Base-by-base conservation (phyloP, 2,888 invertebrate genomes). In the Mayetiola destructor region DNA sequence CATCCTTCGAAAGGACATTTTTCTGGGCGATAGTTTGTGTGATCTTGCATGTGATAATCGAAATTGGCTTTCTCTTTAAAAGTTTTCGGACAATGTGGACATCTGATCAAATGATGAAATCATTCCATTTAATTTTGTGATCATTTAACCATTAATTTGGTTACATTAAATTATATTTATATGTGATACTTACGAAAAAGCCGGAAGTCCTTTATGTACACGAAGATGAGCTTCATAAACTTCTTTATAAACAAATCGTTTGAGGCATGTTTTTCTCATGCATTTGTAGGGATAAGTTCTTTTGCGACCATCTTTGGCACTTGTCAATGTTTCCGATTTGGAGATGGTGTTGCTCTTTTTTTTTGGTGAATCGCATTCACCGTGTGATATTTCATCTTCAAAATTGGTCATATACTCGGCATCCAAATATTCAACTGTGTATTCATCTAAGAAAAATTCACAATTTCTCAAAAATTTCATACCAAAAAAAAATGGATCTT, bases 31-130 rank as follows among this genome's bases (percentile, higher is more conserved):
- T 18, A 5, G 9, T 16, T 16, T 3, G 48, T 48, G 48, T 48
- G 48, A n/a, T 48, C 48, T 27, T 48, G 48, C 48, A 48, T 48
- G 27, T 48, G 48, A 27, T 48, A 48, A 16, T 48, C 48, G 12
- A 27, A 48, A 27, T 48, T 48, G 2, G 48, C 20, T 12, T 48
- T 48, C 27, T 48, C 48, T n/a, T 48, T 48, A n/a, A 48, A 48
- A n/a, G 48, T 48, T n/a, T 48, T 48, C n/a, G 48, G 48, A n/a
- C 48, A 48, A n/a, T 48, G 27, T n/a, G 48, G 48, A 48, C 48
- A 48, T 12, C 37, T 37, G 37, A n/a, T n/a, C n/a, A 37, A 37
- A 37, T 37, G 37, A 37, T 37, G 4, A 6, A 12, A 37, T 37
- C 3, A 37, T 37, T n/a, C n/a, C n/a, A n/a, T n/a, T n/a, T n/a